Evolutionary conservation across 2,888 invertebrate species (phyloP), one percentile per base, ranked within the genome.

Genomic region (Tetragonula carbonaria): DNA sequence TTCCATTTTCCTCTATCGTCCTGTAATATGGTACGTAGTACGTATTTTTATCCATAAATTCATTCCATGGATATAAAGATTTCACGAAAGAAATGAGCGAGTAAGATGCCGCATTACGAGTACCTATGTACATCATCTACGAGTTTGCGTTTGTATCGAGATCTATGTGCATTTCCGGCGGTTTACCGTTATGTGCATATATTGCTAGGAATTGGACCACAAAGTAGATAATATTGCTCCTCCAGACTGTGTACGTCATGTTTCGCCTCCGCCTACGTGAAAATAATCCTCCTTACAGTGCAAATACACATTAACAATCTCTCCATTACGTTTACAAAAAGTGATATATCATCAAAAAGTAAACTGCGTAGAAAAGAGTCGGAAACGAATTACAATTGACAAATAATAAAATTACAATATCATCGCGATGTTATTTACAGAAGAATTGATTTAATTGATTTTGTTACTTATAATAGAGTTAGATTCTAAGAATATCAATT

Each of bases 151-250:
- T 76, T 74, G 74, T 74, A 80, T 59, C 77, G 66, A 74, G 80
- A 80, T 68, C 74, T 76, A 62, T 55, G 62, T 75, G 74, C 77
- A 82, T 86, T 81, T 86, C 85, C 77, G 77, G 74, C 74, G 86
- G 81, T 86, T 80, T 66, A 71, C 85, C 84, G 74, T 84, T 78
- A 73, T 74, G 80, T 74, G 75, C 78, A 65, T 76, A 63, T 78
- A 80, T 76, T 11, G 74, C 77, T 51, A 67, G 81, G 81, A 87
- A 87, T 86, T 87, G 84, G 84, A 87, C 74, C 86, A 79, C 76
- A 81, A 75, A 70, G 59, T 68, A 75, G 66, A 70, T 78, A 82
- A 86, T 86, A 86, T 86, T 68, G 82, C 68, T 74, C n/a, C 73
- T 62, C 14, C 59, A 68, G 53, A 62, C 63, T 67, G 23, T 63